phyloP scores from a whole-genome alignment of 2,888 invertebrate genomes.

The Philopedon plagiatum region DNA sequence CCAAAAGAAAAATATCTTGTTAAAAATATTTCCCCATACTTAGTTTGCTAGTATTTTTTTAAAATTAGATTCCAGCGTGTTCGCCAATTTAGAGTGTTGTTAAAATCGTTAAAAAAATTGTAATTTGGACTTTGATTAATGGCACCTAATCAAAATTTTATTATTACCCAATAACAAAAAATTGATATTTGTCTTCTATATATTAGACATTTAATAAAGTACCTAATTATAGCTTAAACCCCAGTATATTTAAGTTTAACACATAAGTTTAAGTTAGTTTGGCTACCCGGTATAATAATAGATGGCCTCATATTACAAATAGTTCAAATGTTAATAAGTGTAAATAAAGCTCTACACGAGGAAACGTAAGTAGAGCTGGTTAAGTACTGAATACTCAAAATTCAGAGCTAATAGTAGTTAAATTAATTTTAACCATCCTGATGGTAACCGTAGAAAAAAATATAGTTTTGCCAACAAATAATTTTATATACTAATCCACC shows the following conservation, averaged over 20 bases:
- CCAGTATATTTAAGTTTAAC: background rate
- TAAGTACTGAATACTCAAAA: slow-evolving; percentile 35
- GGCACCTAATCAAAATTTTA: no score
- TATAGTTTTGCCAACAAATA: background rate
- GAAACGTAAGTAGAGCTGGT: slow-evolving; percentile 14
- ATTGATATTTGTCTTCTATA: background rate
- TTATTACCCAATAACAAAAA: no score
- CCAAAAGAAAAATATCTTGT: no score
- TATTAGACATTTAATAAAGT: background rate
- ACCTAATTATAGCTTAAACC: background rate
- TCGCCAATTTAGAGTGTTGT: no score
- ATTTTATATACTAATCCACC: background rate
- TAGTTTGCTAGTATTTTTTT: no score
- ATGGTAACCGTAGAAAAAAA: background rate
- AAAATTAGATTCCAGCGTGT: no score
- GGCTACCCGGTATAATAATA: slow-evolving; percentile 19
- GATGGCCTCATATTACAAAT: slow-evolving; percentile 40
- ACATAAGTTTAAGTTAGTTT: background rate
- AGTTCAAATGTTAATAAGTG: slow-evolving; percentile 45
- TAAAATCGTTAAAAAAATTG: no score
- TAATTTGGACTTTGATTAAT: no score
- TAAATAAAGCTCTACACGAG: slow-evolving; percentile 31
- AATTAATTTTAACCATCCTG: slow-evolving; percentile 14
- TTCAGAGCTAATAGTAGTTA: slow-evolving; percentile 30
- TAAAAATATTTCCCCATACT: no score